These are phyloP conservation scores for Phoxinus dragarum DNA, from an alignment of 2,797 vertebrate species.

Conservation along the genomic window DNA sequence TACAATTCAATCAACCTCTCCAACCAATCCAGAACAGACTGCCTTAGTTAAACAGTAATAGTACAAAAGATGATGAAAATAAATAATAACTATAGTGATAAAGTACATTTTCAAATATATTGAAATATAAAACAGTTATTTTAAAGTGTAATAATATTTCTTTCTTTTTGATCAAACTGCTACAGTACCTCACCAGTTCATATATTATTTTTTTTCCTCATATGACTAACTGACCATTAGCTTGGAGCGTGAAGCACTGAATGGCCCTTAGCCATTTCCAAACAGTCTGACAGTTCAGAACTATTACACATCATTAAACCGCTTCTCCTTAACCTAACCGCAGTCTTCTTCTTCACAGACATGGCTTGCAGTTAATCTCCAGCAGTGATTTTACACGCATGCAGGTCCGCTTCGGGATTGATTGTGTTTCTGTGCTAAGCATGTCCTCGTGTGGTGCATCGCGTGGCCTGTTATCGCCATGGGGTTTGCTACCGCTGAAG, in stretches of 20 bases:
- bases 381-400: constrained; percentile 35
- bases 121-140: not conserved
- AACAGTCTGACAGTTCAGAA: constrained; percentile 42
- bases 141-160: not conserved
- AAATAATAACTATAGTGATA: not conserved
- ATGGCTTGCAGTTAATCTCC: constrained; percentile 32
- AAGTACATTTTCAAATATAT: not conserved
- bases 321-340: constrained; percentile 42
- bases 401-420: not conserved
- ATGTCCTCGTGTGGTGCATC: not conserved
- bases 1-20: not conserved
- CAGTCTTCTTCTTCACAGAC: constrained; percentile 27
- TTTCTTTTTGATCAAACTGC: not conserved
- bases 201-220: not conserved
- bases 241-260: constrained; percentile 28
- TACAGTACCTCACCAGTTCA: not conserved
- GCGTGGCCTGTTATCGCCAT: not conserved
- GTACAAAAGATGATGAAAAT: not conserved
- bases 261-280: constrained; percentile 35
- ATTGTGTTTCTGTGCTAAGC: not conserved
- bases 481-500: constrained; percentile 14
- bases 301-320: constrained; percentile 52
- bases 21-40: not conserved
- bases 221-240: constrained; percentile 51
- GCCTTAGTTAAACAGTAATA: not conserved